Conservation (phyloP, 2,797 vertebrate genomes). For the Tenualosa ilisha region DNA sequence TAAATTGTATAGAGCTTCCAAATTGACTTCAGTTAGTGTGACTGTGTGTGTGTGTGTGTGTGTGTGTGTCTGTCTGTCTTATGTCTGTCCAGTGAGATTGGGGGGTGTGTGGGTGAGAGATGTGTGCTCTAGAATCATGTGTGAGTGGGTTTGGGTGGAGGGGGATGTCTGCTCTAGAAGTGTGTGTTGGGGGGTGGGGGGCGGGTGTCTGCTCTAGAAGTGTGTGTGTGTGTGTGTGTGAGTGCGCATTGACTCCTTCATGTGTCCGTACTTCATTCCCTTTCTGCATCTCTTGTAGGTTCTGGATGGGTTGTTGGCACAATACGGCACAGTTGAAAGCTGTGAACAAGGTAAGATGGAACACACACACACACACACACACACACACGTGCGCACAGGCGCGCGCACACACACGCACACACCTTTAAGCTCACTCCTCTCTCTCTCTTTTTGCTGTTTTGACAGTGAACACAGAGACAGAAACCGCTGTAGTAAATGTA, state of each 20-base stretch:
- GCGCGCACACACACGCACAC: not conserved
- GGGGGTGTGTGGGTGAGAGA: too few relatives aligned
- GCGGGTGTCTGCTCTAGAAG: not conserved
- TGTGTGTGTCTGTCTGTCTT: conserved; percentile 31
- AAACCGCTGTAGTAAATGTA: conserved; percentile 98
- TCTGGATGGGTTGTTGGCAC: conserved; percentile 93
- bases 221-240: conserved; percentile 22
- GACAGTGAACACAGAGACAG: conserved; percentile 96
- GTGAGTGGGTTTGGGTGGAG: too few relatives aligned
- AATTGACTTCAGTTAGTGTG: not conserved
- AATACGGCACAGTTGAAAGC: conserved; percentile 96
- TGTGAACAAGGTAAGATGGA: conserved; percentile 93
- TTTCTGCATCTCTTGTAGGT: conserved; percentile 72
- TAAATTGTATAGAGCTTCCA: too few relatives aligned
- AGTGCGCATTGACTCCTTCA: not conserved
- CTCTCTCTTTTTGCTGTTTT: conserved; percentile 11
- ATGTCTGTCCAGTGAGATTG: too few relatives aligned
- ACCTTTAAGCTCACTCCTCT: not conserved
- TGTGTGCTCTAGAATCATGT: too few relatives aligned
- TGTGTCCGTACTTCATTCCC: not conserved
- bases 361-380: not conserved
- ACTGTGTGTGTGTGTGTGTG: conserved; percentile 26
- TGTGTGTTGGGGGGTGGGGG: too few relatives aligned
- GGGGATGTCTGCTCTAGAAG: too few relatives aligned
- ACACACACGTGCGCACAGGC: conserved; percentile 30